A percentile compares a stretch with the other conserved stretches of the same genome.
Evolutionary conservation across 2,888 invertebrate genomes (phyloP).

Genomic region (Plagiodera versicolora): DNA sequence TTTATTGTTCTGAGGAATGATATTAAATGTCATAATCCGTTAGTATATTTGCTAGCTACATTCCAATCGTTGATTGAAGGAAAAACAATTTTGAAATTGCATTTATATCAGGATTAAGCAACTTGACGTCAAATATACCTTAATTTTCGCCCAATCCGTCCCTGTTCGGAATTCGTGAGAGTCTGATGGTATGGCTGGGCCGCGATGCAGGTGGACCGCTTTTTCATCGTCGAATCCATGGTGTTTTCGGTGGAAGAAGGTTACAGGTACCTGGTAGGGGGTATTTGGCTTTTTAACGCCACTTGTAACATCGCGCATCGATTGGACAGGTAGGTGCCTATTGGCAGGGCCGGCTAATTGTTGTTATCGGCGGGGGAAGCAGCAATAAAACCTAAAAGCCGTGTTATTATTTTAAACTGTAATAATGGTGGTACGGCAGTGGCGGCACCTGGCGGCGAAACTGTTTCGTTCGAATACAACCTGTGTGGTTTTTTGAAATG

Average conservation of each 20-base stretch:
- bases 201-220: slow-evolving; percentile 29
- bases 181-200: slow-evolving; percentile 12
- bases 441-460: neutral
- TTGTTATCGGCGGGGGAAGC: slow-evolving; percentile 26
- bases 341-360: slow-evolving; percentile 23
- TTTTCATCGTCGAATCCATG: slow-evolving; percentile 18
- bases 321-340: slow-evolving; percentile 30
- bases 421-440: slow-evolving; percentile 17
- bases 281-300: slow-evolving; percentile 31
- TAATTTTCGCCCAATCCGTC: neutral
- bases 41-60: no score
- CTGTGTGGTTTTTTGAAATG: no score
- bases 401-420: slow-evolving; percentile 30
- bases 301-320: slow-evolving; percentile 31
- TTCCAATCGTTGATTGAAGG: no score
- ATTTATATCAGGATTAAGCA: no score
- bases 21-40: no score
- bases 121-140: no score
- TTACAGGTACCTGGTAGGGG: slow-evolving; percentile 30
- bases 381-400: slow-evolving; percentile 29
- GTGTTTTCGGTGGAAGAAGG: slow-evolving; percentile 30
- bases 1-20: no score
- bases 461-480: no score
- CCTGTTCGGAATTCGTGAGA: slow-evolving; percentile 21
- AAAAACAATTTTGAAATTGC: no score